Base-by-base conservation (phyloP, 2,113 vertebrate genomes). In the Trogon surrucura region DNA sequence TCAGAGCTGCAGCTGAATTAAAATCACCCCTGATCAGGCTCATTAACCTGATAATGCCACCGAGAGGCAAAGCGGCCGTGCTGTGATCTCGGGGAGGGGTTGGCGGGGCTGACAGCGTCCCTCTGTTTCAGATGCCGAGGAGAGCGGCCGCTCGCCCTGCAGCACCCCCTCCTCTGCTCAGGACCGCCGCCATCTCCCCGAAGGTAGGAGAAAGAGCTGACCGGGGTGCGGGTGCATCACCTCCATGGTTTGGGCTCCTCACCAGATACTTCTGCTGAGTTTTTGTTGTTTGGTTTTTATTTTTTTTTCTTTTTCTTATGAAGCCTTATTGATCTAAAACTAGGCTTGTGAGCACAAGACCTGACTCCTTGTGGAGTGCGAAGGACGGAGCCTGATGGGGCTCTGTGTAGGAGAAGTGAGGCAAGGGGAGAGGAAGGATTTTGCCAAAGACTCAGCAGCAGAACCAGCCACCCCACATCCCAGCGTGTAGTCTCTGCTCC, bases 171-270 rank as follows among this genome's bases (percentile, higher is more conserved):
- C 92, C 17, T 98, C 97, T 6, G 96, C 97, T 0, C 97, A 95
- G 81, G 98, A 99, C 72, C 97, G 75, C 87, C 97, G 97, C 45
- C 97, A 71, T 85, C 98, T 98, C 45, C 96, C 98, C 1, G 98
- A 99, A 94, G 98, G 99, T 99, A 96, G 44, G 90, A 25, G 11
- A 44, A 56, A 9, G 90, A 60, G 32, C 84, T 60, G 71, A 6
- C 3, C 73, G 77, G 74, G 56, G 15, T 48, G 51, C 16, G 10
- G 27, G 22, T 45, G 47, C 44, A 13, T 6, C 0, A 0, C 32
- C 23, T 13, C 21, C 0, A 0, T 16, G 36, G 6, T 67, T 34
- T 34, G 57, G 48, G 34, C 36, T 53, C 64, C 65, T 61, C 53
- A 12, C 17, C 26, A 10, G 26, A 47, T 41, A 26, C 44, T 84